Base-by-base conservation (phyloP, 2,888 invertebrate species). In the Phragmatobia fuliginosa region DNA sequence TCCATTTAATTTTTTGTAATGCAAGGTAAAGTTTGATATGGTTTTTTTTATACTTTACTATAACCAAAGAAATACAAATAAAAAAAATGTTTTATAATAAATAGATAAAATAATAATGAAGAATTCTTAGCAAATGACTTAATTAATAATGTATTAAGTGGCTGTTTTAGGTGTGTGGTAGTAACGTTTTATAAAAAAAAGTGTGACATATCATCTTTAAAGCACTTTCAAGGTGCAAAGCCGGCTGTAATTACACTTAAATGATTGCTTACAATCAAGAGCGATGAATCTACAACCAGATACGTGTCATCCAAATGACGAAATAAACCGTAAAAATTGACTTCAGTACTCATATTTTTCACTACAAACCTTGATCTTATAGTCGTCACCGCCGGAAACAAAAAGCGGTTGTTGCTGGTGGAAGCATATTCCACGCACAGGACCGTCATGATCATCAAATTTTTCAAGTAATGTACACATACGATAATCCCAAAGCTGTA, bases 391-490 rank as follows among this genome's bases (percentile, higher is more conserved):
- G 56, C 99, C 99, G 33, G 99, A 99, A 0, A 99, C 99, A 91
- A 99, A 99, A 31, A 99, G 95, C 0, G 99, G 99, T 93, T 99
- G 99, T 88, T 99, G 99, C 85, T 96, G 97, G 91, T 99, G 99
- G 92, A 99, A 99, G 90, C 99, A 99, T 77, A 99, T 98, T 80
- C 99, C 99, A 87, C 99, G 96, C 49, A 99, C 99, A 32, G 99
- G 99, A 11, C 99, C 99, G 92, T 99, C 99, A 90, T 99, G 99
- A 89, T 99, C 99, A 93, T 99, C 99, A 92, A 99, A 99, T 94
- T 99, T 99, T 89, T 99, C 99, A 82, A 99, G 95, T 75, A 99
- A 95, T 6, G 99, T 99, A 91, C 99, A 99, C 99, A 99, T 99
- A 80, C 99, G 98, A 94, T 99, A 99, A 91, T 99, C 99, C 99